These are phyloP conservation scores for Odobenus rosmarus DNA, from an alignment of 2,113 vertebrate genomes.

Conservation along the genomic window DNA sequence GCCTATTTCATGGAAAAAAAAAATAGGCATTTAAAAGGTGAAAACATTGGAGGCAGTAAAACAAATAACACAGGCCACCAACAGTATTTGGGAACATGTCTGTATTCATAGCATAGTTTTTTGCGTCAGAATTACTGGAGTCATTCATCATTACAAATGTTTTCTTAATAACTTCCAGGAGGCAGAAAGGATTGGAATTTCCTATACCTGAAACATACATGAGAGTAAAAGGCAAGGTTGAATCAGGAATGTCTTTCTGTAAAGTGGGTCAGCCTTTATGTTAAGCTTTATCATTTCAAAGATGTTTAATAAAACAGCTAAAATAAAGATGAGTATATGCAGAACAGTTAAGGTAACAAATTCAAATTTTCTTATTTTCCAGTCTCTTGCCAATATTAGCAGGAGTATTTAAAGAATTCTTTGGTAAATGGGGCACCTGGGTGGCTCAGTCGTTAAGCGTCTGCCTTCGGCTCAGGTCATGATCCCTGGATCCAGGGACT, in stretches of 20 bases:
- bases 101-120: background rate
- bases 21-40: background rate
- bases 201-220: background rate
- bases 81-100: background rate
- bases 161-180: background rate
- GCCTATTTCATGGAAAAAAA: background rate
- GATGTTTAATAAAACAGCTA: background rate
- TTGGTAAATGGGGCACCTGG: background rate
- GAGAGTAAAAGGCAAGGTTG: background rate
- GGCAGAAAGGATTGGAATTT: background rate
- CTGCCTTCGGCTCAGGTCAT: too few relatives aligned
- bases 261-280: background rate
- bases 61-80: background rate
- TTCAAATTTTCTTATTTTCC: background rate
- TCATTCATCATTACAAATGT: background rate
- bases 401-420: background rate
- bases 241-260: background rate
- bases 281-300: constrained; percentile 24
- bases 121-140: background rate
- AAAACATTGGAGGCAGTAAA: background rate
- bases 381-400: constrained; percentile 1
- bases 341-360: background rate
- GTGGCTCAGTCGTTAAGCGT: too few relatives aligned
- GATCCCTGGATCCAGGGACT: too few relatives aligned
- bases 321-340: background rate